phyloP scores from a whole-genome alignment of 64 coral and sea anemone genomes.

The Cladopsammia gracilis region DNA sequence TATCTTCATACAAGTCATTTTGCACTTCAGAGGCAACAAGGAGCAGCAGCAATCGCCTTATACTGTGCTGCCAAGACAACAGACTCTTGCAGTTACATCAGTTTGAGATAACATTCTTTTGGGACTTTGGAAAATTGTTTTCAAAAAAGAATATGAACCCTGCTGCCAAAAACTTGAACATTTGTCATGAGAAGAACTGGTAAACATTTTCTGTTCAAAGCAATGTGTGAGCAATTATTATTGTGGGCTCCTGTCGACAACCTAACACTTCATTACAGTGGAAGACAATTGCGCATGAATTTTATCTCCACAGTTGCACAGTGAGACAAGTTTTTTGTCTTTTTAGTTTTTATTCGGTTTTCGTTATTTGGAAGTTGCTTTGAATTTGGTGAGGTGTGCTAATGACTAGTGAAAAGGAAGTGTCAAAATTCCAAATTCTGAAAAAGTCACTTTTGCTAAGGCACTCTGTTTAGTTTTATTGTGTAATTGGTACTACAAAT shows the following conservation, averaged over 20 bases:
- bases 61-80: too few species aligned
- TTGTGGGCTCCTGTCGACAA: constrained; percentile 75
- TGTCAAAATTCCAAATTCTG: background rate
- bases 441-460: background rate
- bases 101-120: too few species aligned
- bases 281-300: constrained; percentile 99
- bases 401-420: background rate
- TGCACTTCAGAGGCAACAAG: too few species aligned
- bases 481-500: background rate
- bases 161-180: too few species aligned
- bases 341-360: constrained; percentile 88
- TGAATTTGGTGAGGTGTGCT: constrained; percentile 13
- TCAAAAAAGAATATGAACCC: background rate
- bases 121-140: too few species aligned
- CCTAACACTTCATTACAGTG: constrained; percentile 98
- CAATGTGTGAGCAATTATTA: constrained; percentile 98
- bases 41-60: too few species aligned
- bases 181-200: background rate
- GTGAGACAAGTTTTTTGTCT: constrained; percentile 97
- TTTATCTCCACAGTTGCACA: constrained; percentile 98
- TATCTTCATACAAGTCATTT: background rate
- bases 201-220: constrained; percentile 57
- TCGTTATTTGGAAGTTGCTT: constrained; percentile 8
- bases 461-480: too few species aligned
- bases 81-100: too few species aligned